These are phyloP conservation scores for Cosmia trapezina DNA, from an alignment of 2,888 invertebrate species.

Conservation along the genomic window DNA sequence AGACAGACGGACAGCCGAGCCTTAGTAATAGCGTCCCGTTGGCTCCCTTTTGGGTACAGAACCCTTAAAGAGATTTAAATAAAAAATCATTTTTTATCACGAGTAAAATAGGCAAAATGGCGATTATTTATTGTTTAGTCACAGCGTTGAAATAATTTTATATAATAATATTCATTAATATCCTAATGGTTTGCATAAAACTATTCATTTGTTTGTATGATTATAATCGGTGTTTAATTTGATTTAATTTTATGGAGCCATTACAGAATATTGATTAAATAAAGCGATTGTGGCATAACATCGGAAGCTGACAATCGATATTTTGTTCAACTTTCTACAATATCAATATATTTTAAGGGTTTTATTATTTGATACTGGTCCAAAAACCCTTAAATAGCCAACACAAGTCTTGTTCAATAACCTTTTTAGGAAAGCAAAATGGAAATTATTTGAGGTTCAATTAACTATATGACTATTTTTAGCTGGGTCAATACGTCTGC, in stretches of 20 bases:
- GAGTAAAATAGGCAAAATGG: not conserved
- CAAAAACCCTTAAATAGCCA: too few species aligned
- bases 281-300: not conserved
- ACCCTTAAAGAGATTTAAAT: not conserved
- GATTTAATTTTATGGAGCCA: not conserved
- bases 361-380: too few species aligned
- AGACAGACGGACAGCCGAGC: not conserved
- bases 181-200: conserved; percentile 28
- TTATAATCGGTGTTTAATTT: not conserved
- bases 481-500: conserved; percentile 15
- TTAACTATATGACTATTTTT: not conserved
- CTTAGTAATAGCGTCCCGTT: not conserved
- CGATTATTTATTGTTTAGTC: not conserved
- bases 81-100: not conserved
- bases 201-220: not conserved
- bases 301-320: not conserved
- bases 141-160: conserved; percentile 25
- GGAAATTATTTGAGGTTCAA: too few species aligned
- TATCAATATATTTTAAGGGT: too few species aligned
- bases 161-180: conserved; percentile 31
- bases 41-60: not conserved
- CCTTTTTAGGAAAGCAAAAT: too few species aligned
- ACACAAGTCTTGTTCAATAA: too few species aligned
- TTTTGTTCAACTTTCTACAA: not conserved
- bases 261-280: not conserved